Conservation (phyloP, 1,140 invertebrate genomes). For the Bombyx mandarina region DNA sequence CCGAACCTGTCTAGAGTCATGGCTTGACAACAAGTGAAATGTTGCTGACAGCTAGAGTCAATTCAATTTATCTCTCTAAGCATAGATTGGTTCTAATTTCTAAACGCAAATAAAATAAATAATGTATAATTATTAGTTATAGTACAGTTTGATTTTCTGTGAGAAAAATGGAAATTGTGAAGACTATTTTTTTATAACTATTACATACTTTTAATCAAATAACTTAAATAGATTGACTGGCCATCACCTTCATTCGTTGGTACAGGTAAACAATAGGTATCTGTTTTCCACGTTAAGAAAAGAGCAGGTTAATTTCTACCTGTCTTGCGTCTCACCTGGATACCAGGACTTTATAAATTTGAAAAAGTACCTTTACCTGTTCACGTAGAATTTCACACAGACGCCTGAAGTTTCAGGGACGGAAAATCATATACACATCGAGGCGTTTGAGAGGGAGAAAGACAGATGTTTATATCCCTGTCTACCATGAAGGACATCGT, state of each 20-base stretch:
- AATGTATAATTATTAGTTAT: not conserved
- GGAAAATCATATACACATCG: not conserved
- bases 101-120: constrained; percentile 9
- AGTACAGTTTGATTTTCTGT: not conserved
- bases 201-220: too few species aligned
- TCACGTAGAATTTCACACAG: constrained; percentile 19
- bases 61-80: not conserved
- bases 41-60: constrained; percentile 39
- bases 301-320: constrained; percentile 45
- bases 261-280: too few species aligned
- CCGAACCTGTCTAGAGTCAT: constrained; percentile 48
- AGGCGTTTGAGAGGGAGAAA: not conserved
- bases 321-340: constrained; percentile 51
- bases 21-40: constrained; percentile 53
- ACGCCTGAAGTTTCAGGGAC: not conserved
- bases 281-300: constrained; percentile 6
- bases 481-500: not conserved
- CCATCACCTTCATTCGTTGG: too few species aligned
- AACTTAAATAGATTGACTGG: too few species aligned
- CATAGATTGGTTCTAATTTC: not conserved
- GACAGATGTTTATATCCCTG: not conserved
- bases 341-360: constrained; percentile 41
- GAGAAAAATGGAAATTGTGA: too few species aligned
- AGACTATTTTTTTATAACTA: too few species aligned
- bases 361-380: constrained; percentile 23